These are phyloP conservation scores for Trachops cirrhosus DNA, from an alignment of 2,797 vertebrate species.

Conservation along the genomic window DNA sequence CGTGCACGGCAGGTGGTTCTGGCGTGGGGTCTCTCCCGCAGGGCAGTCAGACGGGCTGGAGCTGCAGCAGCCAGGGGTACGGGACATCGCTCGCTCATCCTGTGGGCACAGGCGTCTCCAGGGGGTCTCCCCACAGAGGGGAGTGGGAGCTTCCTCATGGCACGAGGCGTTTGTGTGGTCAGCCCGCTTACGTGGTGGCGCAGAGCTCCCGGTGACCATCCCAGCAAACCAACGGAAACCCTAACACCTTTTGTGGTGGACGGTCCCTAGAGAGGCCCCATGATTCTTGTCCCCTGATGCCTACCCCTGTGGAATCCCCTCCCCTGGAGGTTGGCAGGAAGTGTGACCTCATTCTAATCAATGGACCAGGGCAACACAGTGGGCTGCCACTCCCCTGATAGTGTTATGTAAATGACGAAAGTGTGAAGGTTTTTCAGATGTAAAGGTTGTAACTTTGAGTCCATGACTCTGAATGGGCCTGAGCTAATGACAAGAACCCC, in stretches of 20 bases:
- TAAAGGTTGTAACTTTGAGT: neutral
- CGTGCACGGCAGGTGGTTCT: neutral
- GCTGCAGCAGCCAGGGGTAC: too few relatives aligned
- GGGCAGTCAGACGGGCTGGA: rapidly evolving
- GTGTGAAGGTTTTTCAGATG: neutral
- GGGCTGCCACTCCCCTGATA: rapidly evolving
- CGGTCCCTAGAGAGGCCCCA: neutral
- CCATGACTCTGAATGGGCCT: neutral
- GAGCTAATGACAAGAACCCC: neutral
- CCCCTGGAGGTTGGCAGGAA: neutral
- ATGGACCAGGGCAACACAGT: neutral
- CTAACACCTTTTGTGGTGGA: neutral
- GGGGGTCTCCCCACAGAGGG: too few relatives aligned
- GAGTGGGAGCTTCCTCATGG: neutral
- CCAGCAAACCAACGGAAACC: neutral
- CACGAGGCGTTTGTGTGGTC: rapidly evolving
- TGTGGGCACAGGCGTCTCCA: rapidly evolving
- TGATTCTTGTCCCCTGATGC: neutral
- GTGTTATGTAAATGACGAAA: neutral
- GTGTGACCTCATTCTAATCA: neutral
- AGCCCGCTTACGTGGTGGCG: neutral
- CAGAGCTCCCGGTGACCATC: neutral
- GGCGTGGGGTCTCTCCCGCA: neutral
- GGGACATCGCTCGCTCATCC: neutral
- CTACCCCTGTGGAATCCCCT: neutral